These are phyloP conservation scores for Drosophila auraria DNA, from an alignment of 1,140 invertebrate species.

Conservation along the genomic window DNA sequence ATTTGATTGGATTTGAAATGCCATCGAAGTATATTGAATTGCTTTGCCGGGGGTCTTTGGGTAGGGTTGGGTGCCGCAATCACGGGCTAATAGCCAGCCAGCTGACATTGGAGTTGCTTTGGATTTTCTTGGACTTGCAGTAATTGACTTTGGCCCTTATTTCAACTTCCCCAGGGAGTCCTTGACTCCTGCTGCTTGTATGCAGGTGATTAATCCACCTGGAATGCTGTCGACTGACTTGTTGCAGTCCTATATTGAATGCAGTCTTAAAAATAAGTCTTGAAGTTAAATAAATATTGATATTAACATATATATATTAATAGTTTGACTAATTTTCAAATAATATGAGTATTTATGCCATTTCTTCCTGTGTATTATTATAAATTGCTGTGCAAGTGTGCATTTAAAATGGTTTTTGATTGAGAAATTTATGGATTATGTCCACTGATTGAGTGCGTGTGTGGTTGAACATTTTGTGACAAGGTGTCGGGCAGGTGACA, in stretches of 20 bases:
- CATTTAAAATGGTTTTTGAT: constrained; percentile 30
- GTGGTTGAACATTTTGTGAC: constrained; percentile 29
- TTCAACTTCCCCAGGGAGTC: constrained; percentile 18
- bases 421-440: constrained; percentile 30
- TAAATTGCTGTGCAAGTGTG: constrained; percentile 36
- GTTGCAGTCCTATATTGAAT: constrained; percentile 1
- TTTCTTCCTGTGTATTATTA: constrained; percentile 11
- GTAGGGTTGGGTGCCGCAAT: constrained; percentile 26
- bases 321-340: background rate
- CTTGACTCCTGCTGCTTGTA: background rate
- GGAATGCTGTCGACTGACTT: background rate
- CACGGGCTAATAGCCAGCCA: constrained; percentile 41
- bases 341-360: background rate
- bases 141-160: constrained; percentile 56
- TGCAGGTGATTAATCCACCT: constrained; percentile 43
- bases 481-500: constrained; percentile 30
- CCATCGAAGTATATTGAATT: constrained; percentile 68
- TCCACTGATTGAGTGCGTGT: background rate
- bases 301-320: background rate
- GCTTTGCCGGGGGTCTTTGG: constrained; percentile 20
- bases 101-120: constrained; percentile 38
- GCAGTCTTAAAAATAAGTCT: background rate
- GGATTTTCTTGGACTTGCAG: constrained; percentile 24
- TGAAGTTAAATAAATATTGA: background rate
- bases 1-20: constrained; percentile 78